These are phyloP conservation scores for Nannospalax galili DNA, from an alignment of 2,113 vertebrate species.

Conservation along the genomic window DNA sequence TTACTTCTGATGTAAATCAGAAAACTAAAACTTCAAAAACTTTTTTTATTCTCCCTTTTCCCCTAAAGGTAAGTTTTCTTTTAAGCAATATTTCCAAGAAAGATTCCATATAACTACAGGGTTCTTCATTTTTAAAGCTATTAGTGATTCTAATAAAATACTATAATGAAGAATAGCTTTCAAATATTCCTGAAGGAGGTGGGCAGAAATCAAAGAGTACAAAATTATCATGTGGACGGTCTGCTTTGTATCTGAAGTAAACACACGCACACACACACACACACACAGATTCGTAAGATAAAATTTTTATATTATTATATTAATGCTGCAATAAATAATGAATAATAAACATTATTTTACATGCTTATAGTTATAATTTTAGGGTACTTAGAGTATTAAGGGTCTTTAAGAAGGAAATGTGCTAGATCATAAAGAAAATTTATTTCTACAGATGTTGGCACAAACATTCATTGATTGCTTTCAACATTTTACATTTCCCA, in stretches of 20 bases:
- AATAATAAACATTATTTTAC: not conserved
- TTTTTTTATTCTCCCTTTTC: not conserved
- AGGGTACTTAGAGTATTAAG: too few relatives aligned
- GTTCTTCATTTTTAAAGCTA: not conserved
- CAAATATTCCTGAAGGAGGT: not conserved
- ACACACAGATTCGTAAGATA: too few relatives aligned
- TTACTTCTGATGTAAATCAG: too few relatives aligned
- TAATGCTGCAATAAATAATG: not conserved
- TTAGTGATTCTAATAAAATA: not conserved
- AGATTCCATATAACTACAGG: not conserved
- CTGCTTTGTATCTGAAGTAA: not conserved
- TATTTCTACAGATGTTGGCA: not conserved
- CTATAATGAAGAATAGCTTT: not conserved
- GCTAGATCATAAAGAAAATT: not conserved
- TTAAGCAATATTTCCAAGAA: not conserved
- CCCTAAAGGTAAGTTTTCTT: not conserved
- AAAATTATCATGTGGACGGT: not conserved
- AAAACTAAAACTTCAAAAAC: not conserved
- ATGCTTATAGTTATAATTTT: not conserved
- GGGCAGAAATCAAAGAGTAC: not conserved
- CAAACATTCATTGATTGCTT: not conserved
- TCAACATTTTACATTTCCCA: not conserved
- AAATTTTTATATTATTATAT: too few relatives aligned
- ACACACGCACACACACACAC: not conserved
- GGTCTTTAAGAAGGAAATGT: constrained; percentile 16